A percentile compares a stretch with the other conserved stretches of the same genome.
phyloP scores from a whole-genome alignment of 2,797 vertebrate species.

The Adrianichthys oophorus region DNA sequence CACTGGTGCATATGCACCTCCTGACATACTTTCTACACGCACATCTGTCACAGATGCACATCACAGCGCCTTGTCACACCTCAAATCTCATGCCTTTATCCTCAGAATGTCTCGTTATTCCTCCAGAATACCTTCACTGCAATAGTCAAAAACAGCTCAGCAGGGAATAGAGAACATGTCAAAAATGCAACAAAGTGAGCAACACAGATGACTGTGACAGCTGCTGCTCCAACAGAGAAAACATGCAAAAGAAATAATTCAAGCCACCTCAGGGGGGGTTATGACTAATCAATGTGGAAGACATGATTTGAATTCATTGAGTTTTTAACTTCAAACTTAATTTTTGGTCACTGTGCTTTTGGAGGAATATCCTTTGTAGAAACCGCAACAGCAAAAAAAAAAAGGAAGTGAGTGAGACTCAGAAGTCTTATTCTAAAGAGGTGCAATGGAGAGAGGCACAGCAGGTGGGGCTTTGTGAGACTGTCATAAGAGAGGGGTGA shows the following conservation, averaged over 20 bases:
- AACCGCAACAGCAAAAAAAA: constrained; percentile 20
- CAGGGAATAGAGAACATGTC: constrained; percentile 26
- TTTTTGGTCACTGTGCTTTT: background rate
- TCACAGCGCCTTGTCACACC: constrained; percentile 22
- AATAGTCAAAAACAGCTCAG: constrained; percentile 29
- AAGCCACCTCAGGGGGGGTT: background rate
- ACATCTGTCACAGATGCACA: constrained; percentile 59
- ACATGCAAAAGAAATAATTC: background rate
- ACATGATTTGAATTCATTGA: background rate
- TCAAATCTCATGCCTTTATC: constrained; percentile 16
- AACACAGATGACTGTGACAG: constrained; percentile 5
- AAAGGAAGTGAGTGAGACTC: constrained; percentile 13
- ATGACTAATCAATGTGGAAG: background rate
- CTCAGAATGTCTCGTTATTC: constrained; percentile 9
- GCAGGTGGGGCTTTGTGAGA: constrained; percentile 1
- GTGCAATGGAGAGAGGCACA: constrained; percentile 3
- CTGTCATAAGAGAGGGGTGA: constrained; percentile 2
- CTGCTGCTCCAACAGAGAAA: background rate
- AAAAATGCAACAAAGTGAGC: constrained; percentile 19
- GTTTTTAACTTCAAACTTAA: constrained; percentile 12
- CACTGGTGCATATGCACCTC: constrained; percentile 49
- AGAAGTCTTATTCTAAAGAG: constrained; percentile 10
- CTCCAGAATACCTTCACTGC: constrained; percentile 15
- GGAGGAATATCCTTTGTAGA: background rate
- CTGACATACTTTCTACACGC: constrained; percentile 49